Evolutionary conservation across 92 coral and sea anemone genomes (phyloP).

Genomic region (Zoanthus solanderi): DNA sequence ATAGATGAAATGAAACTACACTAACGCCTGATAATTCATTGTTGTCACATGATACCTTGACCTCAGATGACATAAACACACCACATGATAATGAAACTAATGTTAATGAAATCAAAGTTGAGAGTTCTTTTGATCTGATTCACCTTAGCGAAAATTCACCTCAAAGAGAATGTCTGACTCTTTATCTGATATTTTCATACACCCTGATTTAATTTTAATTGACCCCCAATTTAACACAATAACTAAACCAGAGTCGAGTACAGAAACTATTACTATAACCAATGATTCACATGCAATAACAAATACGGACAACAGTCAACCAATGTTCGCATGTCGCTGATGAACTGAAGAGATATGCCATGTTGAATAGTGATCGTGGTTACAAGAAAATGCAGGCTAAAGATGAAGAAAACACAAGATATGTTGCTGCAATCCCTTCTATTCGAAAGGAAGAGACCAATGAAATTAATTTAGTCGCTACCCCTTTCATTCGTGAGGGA

Average conservation of each 20-base stretch:
- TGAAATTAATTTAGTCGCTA: too few species aligned
- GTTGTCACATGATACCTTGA: not conserved
- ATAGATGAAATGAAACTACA: not conserved
- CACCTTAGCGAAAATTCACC: not conserved
- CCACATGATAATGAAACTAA: too few species aligned
- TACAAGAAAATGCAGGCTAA: too few species aligned
- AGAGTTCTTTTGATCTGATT: not conserved
- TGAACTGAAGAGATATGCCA: too few species aligned
- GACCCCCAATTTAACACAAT: not conserved
- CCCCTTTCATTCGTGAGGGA: too few species aligned
- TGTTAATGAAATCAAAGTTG: not conserved
- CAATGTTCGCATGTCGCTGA: not conserved
- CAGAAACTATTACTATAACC: not conserved
- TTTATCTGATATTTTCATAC: not conserved
- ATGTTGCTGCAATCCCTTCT: too few species aligned
- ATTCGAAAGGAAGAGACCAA: too few species aligned
- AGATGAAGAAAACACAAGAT: too few species aligned
- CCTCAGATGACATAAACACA: too few species aligned
- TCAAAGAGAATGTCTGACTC: not conserved
- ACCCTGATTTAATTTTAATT: conserved; percentile 5
- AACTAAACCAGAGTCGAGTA: not conserved
- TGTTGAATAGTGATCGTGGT: too few species aligned
- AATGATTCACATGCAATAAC: too few species aligned
- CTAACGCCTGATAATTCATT: not conserved
- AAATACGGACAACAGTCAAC: not conserved